Evolutionary conservation across 2,797 vertebrate species (phyloP).

Genomic region (Poecilia picta): DNA sequence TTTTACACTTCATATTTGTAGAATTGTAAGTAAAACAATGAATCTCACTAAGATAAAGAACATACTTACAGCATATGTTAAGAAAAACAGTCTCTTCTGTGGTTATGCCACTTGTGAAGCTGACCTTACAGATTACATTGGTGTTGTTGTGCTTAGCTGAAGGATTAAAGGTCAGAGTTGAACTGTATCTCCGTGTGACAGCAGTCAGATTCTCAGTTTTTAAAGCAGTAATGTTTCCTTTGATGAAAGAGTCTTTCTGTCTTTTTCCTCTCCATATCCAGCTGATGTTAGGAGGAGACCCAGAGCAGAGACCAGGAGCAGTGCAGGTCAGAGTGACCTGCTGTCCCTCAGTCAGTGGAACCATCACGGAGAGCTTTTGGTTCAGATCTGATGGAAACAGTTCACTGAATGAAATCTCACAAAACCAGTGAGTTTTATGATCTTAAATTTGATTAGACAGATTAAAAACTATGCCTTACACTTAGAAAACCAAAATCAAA

Average conservation of each 20-base stretch:
- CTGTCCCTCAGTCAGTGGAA: slow-evolving; percentile 49
- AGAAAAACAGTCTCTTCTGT: slow-evolving; percentile 35
- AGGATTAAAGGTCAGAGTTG: slow-evolving; percentile 45
- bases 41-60: no score
- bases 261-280: slow-evolving; percentile 46
- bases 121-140: slow-evolving; percentile 43
- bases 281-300: slow-evolving; percentile 36
- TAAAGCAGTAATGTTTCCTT: no score
- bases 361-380: slow-evolving; percentile 37
- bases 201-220: slow-evolving; percentile 2
- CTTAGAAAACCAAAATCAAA: not conserved
- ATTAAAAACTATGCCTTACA: no score
- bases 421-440: no score
- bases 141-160: slow-evolving; percentile 33
- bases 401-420: no score
- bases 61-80: slow-evolving; percentile 52
- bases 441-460: no score
- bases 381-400: slow-evolving; percentile 30
- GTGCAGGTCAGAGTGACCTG: slow-evolving; percentile 58
- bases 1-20: no score
- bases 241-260: not conserved
- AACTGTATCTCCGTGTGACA: slow-evolving; percentile 19
- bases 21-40: no score
- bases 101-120: not conserved
- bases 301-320: slow-evolving; percentile 61